Evolutionary conservation across 2,888 invertebrate species (phyloP), one percentile per base, ranked within the genome.

Genomic region (Euproctis similis): DNA sequence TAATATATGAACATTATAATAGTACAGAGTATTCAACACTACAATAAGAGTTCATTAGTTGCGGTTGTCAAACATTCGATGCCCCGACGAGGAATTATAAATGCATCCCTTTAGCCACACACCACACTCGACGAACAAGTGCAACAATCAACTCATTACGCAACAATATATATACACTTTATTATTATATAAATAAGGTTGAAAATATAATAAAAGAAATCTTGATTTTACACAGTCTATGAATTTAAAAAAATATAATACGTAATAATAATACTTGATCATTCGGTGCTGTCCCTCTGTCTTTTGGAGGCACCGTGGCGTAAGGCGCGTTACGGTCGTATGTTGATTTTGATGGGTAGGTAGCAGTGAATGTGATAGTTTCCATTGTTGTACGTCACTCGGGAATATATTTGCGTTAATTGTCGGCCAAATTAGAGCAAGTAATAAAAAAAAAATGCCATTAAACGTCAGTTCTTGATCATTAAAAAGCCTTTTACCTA

Each of bases 201-300:
- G 51, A 27, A 21, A 34, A 29, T 33, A 18, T 29, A 39, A 34
- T 40, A 30, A 11, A 29, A 21, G 11, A 11, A 27, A 8, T 18
- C 26, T 19, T 34, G 30, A 34, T 35, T 43, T 53, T 41, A 28
- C 31, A 56, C 48, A 52, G 59, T 67, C 57, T 73, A 75, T 75
- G 74, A 77, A 73, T 77, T 80, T 76, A 66, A 72, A 77, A 76
- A n/a, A n/a, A n/a, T n/a, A n/a, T n/a, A n/a, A n/a, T n/a, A n/a
- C n/a, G n/a, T n/a, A n/a, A 73, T 78, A 77, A 78, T 77, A 76
- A 76, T 70, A 70, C 72, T 67, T 76, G 73, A 76, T 71, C 62
- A 57, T 54, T 29, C 50, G 46, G n/a, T n/a, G n/a, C n/a, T n/a
- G 53, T 67, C 74, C 72, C 78, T 76, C 64, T 67, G 76, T 80